Base-by-base conservation (phyloP, 2,797 vertebrate species). In the Rhabdomys pumilio region DNA sequence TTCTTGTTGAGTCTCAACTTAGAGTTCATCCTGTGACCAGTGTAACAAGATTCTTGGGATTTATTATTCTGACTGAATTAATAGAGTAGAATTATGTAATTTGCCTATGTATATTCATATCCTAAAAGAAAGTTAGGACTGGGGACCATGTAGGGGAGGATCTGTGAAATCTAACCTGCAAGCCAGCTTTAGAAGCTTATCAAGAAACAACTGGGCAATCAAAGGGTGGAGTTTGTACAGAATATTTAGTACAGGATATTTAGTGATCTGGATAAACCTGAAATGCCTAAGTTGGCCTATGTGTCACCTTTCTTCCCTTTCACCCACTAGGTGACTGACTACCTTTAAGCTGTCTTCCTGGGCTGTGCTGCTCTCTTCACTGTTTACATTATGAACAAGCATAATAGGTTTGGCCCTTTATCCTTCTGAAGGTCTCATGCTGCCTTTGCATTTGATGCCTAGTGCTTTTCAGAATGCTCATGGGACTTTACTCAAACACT, bases 401-500 rank as follows among this genome's bases (percentile, higher is more conserved):
- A 59, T n/a, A 67, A 69, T 65, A 86, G 2, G 6, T 50, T 96
- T 55, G 75, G n/a, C 41, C 94, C 69, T 84, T 96, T 90, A 88
- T 94, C 85, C 50, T 47, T 97, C 63, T 93, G 19, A 81, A 81
- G 61, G 72, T 96, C 89, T 97, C 55, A 83, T 61, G 34, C 38
- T 90, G n/a, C 80, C 47, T 95, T 89, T 93, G 94, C 59, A 77
- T 69, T 67, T 83, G 75, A 5, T 34, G 55, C 50, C 47, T 86
- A 76, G 59, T 93, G 91, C 67, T 96, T 75, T 87, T 90, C 92
- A 89, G 77, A 97, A 96, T 93, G 77, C 81, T 92, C 92, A 79
- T 41, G 95, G 88, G 85, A 93, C 94, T 96, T 97, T 83, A 95
- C 84, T 69, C 79, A 96, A 65, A 69, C 67, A 96, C 17, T 72